A percentile compares a stretch with the other conserved stretches of the same genome.
These are phyloP conservation scores for Aphidoletes aphidimyza DNA, from an alignment of 2,888 invertebrate species.

Conservation along the genomic window DNA sequence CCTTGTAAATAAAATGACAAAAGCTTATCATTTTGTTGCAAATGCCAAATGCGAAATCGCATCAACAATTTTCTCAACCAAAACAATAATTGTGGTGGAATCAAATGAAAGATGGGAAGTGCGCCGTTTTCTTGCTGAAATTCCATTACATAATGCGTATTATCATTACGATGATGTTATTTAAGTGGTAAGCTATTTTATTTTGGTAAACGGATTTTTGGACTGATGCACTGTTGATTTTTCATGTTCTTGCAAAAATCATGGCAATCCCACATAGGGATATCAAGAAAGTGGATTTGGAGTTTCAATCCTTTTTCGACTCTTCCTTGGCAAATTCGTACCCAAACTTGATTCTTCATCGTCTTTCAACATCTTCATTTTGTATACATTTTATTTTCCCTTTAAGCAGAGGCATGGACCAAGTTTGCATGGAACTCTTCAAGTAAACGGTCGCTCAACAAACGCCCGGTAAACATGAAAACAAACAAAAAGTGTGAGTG, in stretches of 20 bases:
- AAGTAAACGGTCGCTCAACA: background rate
- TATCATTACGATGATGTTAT: background rate
- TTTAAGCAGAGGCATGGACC: background rate
- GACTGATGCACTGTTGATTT: too few relatives aligned
- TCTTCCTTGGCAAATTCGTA: too few relatives aligned
- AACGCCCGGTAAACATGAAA: too few relatives aligned
- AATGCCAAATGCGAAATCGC: too few relatives aligned
- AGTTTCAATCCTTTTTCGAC: too few relatives aligned
- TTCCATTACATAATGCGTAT: conserved; percentile 13
- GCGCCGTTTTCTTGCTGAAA: background rate
- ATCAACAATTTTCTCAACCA: too few relatives aligned
- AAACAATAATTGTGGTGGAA: background rate
- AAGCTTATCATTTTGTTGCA: too few relatives aligned
- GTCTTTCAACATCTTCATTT: background rate
- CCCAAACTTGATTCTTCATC: too few relatives aligned
- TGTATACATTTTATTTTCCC: background rate
- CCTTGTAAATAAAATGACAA: too few relatives aligned
- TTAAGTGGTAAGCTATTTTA: background rate
- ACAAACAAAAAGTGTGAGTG: background rate
- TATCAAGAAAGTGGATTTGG: too few relatives aligned
- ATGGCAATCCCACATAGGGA: too few relatives aligned
- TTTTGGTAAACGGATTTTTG: background rate
- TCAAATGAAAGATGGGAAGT: background rate
- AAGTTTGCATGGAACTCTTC: background rate
- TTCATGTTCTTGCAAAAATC: background rate